Conservation (phyloP, 2,888 invertebrate species). For the Melieria omissa region DNA sequence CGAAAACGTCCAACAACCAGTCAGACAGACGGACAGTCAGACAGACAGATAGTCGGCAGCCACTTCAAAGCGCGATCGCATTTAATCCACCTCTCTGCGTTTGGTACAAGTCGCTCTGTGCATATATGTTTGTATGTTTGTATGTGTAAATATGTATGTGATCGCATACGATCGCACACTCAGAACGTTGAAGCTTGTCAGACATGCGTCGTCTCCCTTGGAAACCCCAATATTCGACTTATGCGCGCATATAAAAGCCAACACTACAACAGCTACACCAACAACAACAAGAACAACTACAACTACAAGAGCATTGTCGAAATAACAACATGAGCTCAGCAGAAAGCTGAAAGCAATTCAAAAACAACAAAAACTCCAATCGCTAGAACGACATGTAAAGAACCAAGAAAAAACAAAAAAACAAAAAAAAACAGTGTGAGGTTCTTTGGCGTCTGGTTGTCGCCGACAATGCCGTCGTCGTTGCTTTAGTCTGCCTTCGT, state of each 20-base stretch:
- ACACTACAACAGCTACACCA: neutral
- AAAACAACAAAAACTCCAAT: neutral
- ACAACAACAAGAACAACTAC: slow-evolving; percentile 8
- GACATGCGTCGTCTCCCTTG: too few relatives aligned
- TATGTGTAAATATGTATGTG: neutral
- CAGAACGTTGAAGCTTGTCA: too few relatives aligned
- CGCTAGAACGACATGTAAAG: neutral
- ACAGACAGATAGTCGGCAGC: too few relatives aligned
- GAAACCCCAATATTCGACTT: neutral
- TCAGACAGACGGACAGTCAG: too few relatives aligned
- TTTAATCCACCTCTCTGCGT: too few relatives aligned
- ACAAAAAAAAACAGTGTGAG: slow-evolving; percentile 24
- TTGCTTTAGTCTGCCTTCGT: too few relatives aligned
- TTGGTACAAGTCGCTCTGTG: too few relatives aligned
- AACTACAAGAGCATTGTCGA: neutral
- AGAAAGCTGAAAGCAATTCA: neutral
- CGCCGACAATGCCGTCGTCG: slow-evolving; percentile 12
- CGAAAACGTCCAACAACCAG: too few relatives aligned
- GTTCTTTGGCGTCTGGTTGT: slow-evolving; percentile 32
- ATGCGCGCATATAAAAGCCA: neutral
- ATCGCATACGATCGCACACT: neutral
- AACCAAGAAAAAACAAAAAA: slow-evolving; percentile 5
- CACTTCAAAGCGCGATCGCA: too few relatives aligned
- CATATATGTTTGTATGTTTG: neutral
- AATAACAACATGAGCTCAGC: neutral